Evolutionary conservation across 2,113 vertebrate genomes (phyloP).

Genomic region (Heterotis niloticus): DNA sequence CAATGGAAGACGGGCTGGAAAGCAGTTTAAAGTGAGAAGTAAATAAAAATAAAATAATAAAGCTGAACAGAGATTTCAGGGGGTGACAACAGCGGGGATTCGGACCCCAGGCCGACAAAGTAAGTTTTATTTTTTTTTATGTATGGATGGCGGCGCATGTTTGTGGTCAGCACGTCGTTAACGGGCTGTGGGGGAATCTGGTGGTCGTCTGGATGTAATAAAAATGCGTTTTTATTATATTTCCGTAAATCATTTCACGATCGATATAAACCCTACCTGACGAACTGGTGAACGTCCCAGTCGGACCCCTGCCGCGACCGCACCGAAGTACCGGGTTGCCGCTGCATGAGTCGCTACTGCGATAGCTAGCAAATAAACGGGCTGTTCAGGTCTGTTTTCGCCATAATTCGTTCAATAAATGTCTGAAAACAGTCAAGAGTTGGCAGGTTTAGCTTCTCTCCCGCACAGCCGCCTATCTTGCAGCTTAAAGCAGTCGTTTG

Average conservation of each 20-base stretch:
- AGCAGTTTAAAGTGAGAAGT: neutral
- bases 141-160: neutral
- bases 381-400: no score
- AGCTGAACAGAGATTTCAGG: neutral
- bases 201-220: neutral
- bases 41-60: no score
- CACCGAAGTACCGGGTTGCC: constrained; percentile 43
- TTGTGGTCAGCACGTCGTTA: neutral
- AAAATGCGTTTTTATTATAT: neutral
- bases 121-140: constrained; percentile 22
- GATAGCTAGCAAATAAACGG: neutral
- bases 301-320: constrained; percentile 37
- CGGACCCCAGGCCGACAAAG: neutral
- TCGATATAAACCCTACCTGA: neutral
- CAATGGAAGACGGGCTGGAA: constrained; percentile 22
- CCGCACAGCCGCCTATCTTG: neutral
- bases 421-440: no score
- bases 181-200: neutral
- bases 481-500: neutral
- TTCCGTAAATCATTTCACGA: neutral
- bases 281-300: neutral
- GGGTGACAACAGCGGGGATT: neutral
- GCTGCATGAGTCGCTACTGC: neutral
- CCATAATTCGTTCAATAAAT: no score
- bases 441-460: neutral